Base-by-base conservation (phyloP, 1,140 invertebrate genomes). In the Batillaria attramentaria region DNA sequence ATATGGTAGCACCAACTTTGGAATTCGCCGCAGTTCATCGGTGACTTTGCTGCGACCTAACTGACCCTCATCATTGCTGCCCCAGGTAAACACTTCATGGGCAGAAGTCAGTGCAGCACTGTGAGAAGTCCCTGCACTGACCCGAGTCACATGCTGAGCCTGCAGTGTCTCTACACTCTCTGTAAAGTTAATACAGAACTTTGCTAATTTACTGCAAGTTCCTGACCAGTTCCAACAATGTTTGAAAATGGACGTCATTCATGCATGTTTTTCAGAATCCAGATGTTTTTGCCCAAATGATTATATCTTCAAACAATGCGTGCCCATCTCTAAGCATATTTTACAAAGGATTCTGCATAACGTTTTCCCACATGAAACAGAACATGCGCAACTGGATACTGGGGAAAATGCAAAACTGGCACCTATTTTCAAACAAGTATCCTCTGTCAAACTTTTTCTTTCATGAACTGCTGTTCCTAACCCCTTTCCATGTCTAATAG, bases 11-110 rank as follows among this genome's bases (percentile, higher is more conserved):
- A 81, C 81, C 69, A 84, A 89, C 88, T 87, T 89, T 35, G 87
- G 87, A 50, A 72, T 79, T 68, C 79, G 80, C 33, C 70, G 60
- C 50, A 79, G 37, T 54, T 82, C 82, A 31, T 84, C 80, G 20
- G 81, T 66, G 6, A 84, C 37, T 28, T 84, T 74, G 60, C 84
- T 86, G 39, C 87, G 72, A n/a, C 97, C 97, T 83, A 98, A 91
- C 91, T 98, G 97, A 0, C 97, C 96, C 85, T 93, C 92, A 24
- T 92, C 91, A 89, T 98, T 96, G 43, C 93, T 94, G 24, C 97
- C 97, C 96, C 97, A 98, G 75, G 94, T 94, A 85, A 96, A 97
- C 0, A 98, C 90, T 86, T 97, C 95, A 2, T 97, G 97, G 94
- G 96, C 97, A 86, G 95, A 94, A 81, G 96, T 97, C 3, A 98